phyloP scores from a whole-genome alignment of 2,113 vertebrate genomes.

The Procavia capensis region DNA sequence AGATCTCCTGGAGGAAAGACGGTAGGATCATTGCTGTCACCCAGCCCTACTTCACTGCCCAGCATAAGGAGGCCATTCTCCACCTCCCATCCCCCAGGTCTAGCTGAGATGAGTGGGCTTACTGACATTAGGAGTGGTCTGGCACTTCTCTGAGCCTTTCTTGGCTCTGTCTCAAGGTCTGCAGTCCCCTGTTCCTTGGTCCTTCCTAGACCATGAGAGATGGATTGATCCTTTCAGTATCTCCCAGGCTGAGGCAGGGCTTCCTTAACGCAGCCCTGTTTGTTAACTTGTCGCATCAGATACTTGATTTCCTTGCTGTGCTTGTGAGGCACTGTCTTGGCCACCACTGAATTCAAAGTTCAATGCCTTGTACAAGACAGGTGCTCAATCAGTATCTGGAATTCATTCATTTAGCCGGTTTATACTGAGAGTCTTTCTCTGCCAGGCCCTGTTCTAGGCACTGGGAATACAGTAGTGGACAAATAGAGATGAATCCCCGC shows the following conservation, averaged over 20 bases:
- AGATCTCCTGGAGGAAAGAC: conserved; percentile 93
- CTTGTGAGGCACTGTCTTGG: rapidly evolving
- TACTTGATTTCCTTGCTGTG: neutral
- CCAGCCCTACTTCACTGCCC: neutral
- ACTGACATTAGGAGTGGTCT: rapidly evolving
- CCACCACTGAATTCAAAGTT: neutral
- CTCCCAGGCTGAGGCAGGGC: neutral
- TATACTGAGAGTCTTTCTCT: neutral
- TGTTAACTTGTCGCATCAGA: neutral
- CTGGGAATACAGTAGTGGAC: neutral
- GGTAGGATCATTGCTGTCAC: conserved; percentile 80
- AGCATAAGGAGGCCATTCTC: neutral
- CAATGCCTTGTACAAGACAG: neutral
- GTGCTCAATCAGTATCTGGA: neutral
- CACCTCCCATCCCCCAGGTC: neutral
- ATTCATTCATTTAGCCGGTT: neutral
- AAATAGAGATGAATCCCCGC: neutral
- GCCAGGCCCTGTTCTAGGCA: neutral
- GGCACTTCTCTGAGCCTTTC: neutral
- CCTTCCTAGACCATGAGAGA: neutral
- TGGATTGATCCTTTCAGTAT: neutral
- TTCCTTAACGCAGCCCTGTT: neutral
- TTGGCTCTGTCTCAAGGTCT: neutral
- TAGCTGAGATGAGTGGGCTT: neutral
- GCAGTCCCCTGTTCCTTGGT: neutral